Conservation (phyloP, 2,113 vertebrate species). For the Mus spicilegus region DNA sequence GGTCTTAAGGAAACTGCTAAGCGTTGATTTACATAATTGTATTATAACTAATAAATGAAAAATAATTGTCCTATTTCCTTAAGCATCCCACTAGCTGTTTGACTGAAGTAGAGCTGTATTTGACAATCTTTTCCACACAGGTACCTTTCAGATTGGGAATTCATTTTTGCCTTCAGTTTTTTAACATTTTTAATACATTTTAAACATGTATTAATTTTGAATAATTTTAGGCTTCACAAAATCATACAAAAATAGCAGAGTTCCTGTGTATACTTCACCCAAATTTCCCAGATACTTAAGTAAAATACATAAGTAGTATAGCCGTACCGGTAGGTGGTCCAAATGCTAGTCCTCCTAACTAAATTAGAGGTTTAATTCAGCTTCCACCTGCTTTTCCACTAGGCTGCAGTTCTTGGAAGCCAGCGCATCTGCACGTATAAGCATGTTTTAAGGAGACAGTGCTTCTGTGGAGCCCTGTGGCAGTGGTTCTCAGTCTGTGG, state of each 20-base stretch:
- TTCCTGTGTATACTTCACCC: not conserved
- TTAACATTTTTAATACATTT: not conserved
- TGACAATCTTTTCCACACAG: not conserved
- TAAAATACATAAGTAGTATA: not conserved
- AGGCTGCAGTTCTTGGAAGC: not conserved
- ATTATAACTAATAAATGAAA: constrained; percentile 56
- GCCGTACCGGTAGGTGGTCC: not conserved
- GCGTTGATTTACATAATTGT: constrained; percentile 38
- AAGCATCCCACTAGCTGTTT: not conserved
- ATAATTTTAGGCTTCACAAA: constrained; percentile 55
- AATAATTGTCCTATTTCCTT: constrained; percentile 38
- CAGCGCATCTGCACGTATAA: not conserved
- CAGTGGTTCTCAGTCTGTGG: not conserved
- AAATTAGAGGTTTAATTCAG: not conserved
- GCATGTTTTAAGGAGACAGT: not conserved
- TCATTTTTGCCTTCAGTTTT: constrained; percentile 16
- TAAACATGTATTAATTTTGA: constrained; percentile 46
- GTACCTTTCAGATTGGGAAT: not conserved
- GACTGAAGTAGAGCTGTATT: not conserved
- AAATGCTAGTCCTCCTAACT: not conserved
- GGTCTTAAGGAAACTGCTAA: not conserved
- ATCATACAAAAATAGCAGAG: not conserved
- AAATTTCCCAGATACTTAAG: not conserved
- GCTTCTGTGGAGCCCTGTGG: not conserved
- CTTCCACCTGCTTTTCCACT: not conserved